A percentile compares a stretch with the other conserved stretches of the same genome.
These are phyloP conservation scores for Pollenia angustigena DNA, from an alignment of 2,888 invertebrate species.

Conservation along the genomic window DNA sequence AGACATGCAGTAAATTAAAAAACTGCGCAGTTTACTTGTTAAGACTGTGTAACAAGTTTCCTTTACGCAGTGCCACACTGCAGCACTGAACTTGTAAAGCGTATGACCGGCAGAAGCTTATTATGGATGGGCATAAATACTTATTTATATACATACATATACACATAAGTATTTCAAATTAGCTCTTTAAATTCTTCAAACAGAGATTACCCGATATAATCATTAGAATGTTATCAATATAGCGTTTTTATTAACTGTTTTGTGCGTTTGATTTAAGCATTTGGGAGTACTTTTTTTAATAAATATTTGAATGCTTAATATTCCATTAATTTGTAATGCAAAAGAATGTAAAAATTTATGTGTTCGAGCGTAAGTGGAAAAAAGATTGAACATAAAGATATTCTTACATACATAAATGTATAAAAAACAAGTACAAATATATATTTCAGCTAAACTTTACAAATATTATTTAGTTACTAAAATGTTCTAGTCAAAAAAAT, in stretches of 20 bases:
- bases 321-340: neutral
- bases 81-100: too few species aligned
- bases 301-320: constrained; percentile 24
- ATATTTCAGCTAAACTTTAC: constrained; percentile 20
- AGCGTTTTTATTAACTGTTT: constrained; percentile 25
- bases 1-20: too few species aligned
- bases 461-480: neutral
- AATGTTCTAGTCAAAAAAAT: neutral
- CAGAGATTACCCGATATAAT: constrained; percentile 40
- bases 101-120: too few species aligned
- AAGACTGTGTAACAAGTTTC: too few species aligned
- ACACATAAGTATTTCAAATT: neutral
- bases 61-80: too few species aligned
- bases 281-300: neutral
- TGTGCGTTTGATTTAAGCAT: constrained; percentile 58
- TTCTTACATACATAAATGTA: neutral
- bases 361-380: neutral
- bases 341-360: neutral
- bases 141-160: too few species aligned
- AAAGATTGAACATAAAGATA: neutral
- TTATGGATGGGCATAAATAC: too few species aligned
- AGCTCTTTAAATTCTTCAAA: neutral
- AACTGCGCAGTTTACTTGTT: too few species aligned
- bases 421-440: neutral
- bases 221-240: constrained; percentile 16